Conservation (phyloP, 2,797 vertebrate genomes). For the Miopithecus talapoin region DNA sequence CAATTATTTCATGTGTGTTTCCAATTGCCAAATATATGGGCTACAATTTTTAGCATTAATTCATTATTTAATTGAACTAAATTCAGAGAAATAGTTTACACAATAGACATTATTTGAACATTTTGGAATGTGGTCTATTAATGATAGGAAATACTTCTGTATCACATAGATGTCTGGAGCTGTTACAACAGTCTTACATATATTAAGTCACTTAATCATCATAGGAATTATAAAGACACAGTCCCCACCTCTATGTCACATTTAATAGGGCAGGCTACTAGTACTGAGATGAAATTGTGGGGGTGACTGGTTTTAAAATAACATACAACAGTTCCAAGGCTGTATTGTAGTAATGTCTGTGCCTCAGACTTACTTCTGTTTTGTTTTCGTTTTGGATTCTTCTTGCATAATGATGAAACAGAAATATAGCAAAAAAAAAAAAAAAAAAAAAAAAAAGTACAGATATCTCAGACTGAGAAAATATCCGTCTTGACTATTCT, state of each 20-base stretch:
- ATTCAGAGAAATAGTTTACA: not conserved
- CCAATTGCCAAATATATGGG: not conserved
- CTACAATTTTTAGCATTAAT: not conserved
- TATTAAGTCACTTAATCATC: not conserved
- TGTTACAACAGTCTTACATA: not conserved
- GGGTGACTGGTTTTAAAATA: conserved; percentile 1
- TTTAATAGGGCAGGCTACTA: not conserved
- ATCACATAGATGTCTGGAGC: not conserved
- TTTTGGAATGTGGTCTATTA: not conserved
- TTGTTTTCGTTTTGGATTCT: not conserved
- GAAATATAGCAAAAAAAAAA: conserved; percentile 50
- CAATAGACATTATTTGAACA: not conserved
- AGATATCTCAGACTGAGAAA: conserved; percentile 79
- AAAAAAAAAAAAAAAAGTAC: not conserved
- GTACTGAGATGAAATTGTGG: not conserved
- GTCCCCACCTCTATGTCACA: not conserved
- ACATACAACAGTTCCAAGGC: not conserved
- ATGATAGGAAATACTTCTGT: not conserved
- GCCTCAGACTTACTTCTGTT: conserved; percentile 1
- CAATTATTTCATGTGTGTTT: not conserved
- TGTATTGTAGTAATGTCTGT: not conserved
- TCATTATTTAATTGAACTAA: not conserved
- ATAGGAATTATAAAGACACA: not conserved
- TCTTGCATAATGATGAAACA: conserved; percentile 63
- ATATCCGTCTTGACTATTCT: conserved; percentile 80